Evolutionary conservation across 2,797 vertebrate genomes (phyloP), one percentile per base, ranked within the genome.

Genomic region (Alfaro cultratus): DNA sequence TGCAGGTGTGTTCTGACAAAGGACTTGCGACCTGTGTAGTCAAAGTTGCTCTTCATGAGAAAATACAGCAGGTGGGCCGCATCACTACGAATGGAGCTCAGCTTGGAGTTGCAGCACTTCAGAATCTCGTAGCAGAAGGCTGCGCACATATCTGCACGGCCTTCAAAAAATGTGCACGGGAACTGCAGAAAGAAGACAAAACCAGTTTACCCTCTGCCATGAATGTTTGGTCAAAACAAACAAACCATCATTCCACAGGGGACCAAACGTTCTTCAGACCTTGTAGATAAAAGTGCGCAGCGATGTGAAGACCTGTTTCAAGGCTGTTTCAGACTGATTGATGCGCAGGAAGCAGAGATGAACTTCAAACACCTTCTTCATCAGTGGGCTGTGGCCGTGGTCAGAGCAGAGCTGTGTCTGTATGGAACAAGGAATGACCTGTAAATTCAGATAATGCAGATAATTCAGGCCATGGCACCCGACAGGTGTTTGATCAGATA

Each of bases 1-100:
- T 95, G 94, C 49, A 95, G 64, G 92, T 99, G 98, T 0, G 98
- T 99, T 83, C 98, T 96, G 77, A 99, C 98, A 49, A 99, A 99
- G 71, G 97, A 99, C 80, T 97, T 99, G 90, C 99, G 98, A 5
- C 97, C 96, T 0, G 98, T 99, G 95, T 99, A 99, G 93, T 99
- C 98, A 7, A 99, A 99, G 94, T 99, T 99, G 93, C 98, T 99
- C 90, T 97, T 97, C 98, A 99, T 99, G 83, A 99, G 95, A 91
- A 99, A 99, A 90, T 99, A 99, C 34, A 99, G 97, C 70, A 99
- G 96, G 77, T 98, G 97, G 0, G 98, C 99, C 0, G 98, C 97
- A 16, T 99, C 98, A 0, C 96, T 97, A 71, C 98, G 96, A 87
- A 99, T 98, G 85, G 97, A 98, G 94, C 98, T 97, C 86, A 99